These are phyloP conservation scores for Mirounga angustirostris DNA, from an alignment of 2,113 vertebrate species.

Conservation along the genomic window DNA sequence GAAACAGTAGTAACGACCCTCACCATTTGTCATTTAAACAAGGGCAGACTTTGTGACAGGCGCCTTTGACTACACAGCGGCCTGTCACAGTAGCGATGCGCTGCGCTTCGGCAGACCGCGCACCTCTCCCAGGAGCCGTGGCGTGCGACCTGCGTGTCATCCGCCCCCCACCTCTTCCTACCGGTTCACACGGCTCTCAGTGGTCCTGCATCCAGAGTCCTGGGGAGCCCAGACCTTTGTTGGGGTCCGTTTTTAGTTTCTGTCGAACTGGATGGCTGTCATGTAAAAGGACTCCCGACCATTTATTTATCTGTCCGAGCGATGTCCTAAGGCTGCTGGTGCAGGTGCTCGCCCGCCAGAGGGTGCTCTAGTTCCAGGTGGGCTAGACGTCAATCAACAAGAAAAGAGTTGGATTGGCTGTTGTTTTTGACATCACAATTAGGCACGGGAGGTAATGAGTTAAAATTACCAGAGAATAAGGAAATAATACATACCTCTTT, in stretches of 20 bases:
- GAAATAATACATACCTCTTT: constrained; percentile 42
- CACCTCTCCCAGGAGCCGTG: neutral
- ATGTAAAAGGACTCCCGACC: neutral
- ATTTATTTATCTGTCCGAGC: neutral
- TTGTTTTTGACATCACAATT: neutral
- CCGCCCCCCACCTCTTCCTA: neutral
- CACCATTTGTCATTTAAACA: constrained; percentile 56
- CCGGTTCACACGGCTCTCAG: neutral
- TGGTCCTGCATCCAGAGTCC: neutral
- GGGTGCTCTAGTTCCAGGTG: no score
- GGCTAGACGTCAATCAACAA: neutral
- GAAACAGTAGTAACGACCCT: constrained; percentile 36
- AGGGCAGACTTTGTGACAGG: constrained; percentile 16
- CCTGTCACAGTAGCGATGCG: neutral
- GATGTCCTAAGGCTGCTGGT: neutral
- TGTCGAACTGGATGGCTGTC: neutral
- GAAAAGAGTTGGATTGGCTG: neutral
- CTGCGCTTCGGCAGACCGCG: neutral
- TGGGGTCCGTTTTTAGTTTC: neutral
- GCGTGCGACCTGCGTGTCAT: neutral
- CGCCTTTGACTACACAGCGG: neutral
- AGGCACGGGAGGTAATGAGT: neutral
- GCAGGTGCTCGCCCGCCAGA: neutral
- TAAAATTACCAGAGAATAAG: constrained; percentile 4
- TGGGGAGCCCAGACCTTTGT: neutral